Conservation (phyloP, 2,888 invertebrate genomes). For the Neocrepidodera transversa region DNA sequence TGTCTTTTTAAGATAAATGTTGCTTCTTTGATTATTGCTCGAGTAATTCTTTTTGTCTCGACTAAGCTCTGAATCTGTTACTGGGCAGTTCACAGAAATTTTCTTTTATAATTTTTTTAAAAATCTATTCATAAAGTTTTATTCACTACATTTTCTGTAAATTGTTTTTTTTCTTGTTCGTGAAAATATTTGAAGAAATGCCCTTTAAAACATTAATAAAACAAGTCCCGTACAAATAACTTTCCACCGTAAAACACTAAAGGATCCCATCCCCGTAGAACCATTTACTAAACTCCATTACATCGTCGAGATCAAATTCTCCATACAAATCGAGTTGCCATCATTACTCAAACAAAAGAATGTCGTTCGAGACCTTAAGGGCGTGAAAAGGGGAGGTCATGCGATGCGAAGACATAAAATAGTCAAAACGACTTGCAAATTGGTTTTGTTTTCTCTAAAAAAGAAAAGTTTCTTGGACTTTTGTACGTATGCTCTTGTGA, state of each 20-base stretch:
- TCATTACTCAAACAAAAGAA: conserved; percentile 29
- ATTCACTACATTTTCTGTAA: too few species aligned
- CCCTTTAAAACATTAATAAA: too few species aligned
- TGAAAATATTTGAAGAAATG: too few species aligned
- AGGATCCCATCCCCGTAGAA: conserved; percentile 17
- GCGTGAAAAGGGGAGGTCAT: conserved; percentile 23
- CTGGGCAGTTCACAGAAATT: too few species aligned
- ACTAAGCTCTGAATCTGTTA: too few species aligned
- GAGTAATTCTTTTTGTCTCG: too few species aligned
- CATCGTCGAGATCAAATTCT: conserved; percentile 25
- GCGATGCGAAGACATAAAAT: conserved; percentile 25
- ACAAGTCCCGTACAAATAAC: too few species aligned
- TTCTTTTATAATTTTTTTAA: too few species aligned
- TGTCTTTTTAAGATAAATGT: too few species aligned
- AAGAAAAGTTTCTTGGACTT: conserved; percentile 45
- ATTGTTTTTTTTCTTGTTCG: too few species aligned
- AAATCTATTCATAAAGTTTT: too few species aligned
- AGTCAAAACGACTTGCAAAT: conserved; percentile 48
- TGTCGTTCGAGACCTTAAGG: conserved; percentile 22
- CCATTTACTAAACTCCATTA: conserved; percentile 28
- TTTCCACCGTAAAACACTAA: conserved; percentile 15
- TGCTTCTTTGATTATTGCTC: too few species aligned
- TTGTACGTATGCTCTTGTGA: conserved; percentile 8
- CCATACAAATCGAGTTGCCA: conserved; percentile 30
- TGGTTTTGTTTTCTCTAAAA: conserved; percentile 49